Conservation (phyloP, 2,113 vertebrate genomes). For the Cynoglossus semilaevis region DNA sequence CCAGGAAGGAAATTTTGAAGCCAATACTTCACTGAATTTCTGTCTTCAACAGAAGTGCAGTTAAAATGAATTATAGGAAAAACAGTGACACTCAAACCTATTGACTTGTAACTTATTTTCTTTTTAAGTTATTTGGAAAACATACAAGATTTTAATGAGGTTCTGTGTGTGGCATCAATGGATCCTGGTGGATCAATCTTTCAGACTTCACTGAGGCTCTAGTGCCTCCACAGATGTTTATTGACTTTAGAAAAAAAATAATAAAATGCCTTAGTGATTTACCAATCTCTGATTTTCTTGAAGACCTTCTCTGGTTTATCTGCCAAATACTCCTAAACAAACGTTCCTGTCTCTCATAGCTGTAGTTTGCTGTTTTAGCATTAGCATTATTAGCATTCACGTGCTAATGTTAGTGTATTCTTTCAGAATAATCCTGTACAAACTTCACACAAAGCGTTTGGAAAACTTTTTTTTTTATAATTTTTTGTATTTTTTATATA, state of each 20-base stretch:
- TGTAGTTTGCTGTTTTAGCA: too few relatives aligned
- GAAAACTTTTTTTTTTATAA: too few relatives aligned
- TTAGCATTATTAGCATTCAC: neutral
- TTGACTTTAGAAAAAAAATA: too few relatives aligned
- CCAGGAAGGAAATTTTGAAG: neutral
- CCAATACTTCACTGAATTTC: neutral
- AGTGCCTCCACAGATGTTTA: neutral
- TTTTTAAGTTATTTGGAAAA: too few relatives aligned
- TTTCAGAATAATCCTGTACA: too few relatives aligned
- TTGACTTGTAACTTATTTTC: neutral
- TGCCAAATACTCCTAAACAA: neutral
- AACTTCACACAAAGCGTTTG: too few relatives aligned
- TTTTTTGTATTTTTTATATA: too few relatives aligned
- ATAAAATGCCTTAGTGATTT: neutral
- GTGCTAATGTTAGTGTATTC: too few relatives aligned
- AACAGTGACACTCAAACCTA: neutral
- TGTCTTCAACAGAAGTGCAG: neutral
- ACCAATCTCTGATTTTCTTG: neutral
- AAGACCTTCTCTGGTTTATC: neutral
- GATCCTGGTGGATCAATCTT: neutral
- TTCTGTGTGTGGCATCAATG: too few relatives aligned
- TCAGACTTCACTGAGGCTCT: neutral
- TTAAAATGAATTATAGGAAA: neutral
- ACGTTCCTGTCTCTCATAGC: neutral
- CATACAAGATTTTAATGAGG: too few relatives aligned